Base-by-base conservation (phyloP, 2,797 vertebrate species). In the Argya squamiceps region DNA sequence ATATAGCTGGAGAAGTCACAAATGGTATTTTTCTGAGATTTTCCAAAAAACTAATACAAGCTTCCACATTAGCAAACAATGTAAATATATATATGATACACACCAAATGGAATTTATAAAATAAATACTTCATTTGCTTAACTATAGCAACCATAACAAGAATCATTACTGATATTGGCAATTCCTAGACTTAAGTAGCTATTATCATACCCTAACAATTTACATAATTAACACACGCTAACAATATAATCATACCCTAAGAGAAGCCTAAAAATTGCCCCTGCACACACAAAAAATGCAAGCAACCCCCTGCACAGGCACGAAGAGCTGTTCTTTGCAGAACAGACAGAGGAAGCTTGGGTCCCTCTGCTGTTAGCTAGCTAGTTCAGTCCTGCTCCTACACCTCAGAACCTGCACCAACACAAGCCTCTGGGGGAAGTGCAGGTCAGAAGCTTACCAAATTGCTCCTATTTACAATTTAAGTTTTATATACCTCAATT, bases 361-460 rank as follows among this genome's bases (percentile, higher is more conserved):
- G 92, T 97, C 97, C 96, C 97, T 96, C 97, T 97, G 59, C 96
- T 97, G 97, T 92, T 85, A 52, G 87, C 84, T 77, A 63, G 8
- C 36, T 34, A 58, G 26, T 36, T 92, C 39, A 63, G 37, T 10
- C 26, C 50, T 8, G 6, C 15, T 36, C 11, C 30, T 15, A 22
- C 43, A 27, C 27, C 44, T n/a, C 30, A 39, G 16, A 86, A 37
- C 19, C 46, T 20, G 24, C 46, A 41, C 2, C 37, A 32, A 6
- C 2, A 16, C 44, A 62, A 34, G 21, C 21, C 41, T 43, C 43
- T 5, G 6, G 15, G 41, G 12, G 11, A 76, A 41, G 5, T 0
- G 16, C 10, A 29, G 21, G 10, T 15, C 46, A 85, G 30, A 16
- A 88, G 29, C 18, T 53, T 73, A 71, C 11, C 59, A 17, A 78